Evolutionary conservation across 2,113 vertebrate species (phyloP).

Genomic region (Takifugu flavidus): DNA sequence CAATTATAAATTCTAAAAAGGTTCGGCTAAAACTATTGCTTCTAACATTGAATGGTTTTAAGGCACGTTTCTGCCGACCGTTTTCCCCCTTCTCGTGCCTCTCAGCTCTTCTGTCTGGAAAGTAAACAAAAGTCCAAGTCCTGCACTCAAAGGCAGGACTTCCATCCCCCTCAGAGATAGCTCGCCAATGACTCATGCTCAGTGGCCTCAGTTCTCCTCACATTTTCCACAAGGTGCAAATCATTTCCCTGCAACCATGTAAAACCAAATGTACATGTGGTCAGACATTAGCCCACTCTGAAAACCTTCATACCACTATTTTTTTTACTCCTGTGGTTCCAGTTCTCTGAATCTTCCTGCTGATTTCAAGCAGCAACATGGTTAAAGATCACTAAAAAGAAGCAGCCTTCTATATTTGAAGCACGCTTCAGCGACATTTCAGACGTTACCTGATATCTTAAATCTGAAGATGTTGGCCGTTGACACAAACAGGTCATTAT

Average conservation of each 20-base stretch:
- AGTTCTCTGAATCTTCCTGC: conserved; percentile 3
- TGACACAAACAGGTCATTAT: conserved; percentile 4
- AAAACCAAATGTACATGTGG: conserved; percentile 60
- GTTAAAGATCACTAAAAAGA: not conserved
- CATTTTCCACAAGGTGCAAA: conserved; percentile 75
- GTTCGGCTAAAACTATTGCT: conserved; percentile 1
- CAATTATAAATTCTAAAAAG: not conserved
- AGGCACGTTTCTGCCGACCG: conserved; percentile 36
- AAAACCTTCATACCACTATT: conserved; percentile 24
- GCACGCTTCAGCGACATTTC: not conserved
- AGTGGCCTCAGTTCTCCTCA: conserved; percentile 60
- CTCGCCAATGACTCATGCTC: conserved; percentile 74
- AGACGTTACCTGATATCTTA: too few species aligned
- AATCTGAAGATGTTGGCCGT: not conserved
- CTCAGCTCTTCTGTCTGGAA: conserved; percentile 66
- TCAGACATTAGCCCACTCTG: conserved; percentile 26
- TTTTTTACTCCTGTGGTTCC: conserved; percentile 18
- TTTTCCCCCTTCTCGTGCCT: conserved; percentile 64
- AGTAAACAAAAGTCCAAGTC: conserved; percentile 73
- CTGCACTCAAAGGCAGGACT: conserved; percentile 57
- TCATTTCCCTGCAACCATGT: conserved; percentile 65
- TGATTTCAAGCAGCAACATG: conserved; percentile 7
- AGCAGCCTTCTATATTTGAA: conserved; percentile 2
- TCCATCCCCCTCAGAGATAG: conserved; percentile 71
- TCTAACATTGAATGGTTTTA: conserved; percentile 15